These are phyloP conservation scores for Periophthalmodon schlosseri DNA, from an alignment of 2,113 vertebrate genomes.

Conservation along the genomic window DNA sequence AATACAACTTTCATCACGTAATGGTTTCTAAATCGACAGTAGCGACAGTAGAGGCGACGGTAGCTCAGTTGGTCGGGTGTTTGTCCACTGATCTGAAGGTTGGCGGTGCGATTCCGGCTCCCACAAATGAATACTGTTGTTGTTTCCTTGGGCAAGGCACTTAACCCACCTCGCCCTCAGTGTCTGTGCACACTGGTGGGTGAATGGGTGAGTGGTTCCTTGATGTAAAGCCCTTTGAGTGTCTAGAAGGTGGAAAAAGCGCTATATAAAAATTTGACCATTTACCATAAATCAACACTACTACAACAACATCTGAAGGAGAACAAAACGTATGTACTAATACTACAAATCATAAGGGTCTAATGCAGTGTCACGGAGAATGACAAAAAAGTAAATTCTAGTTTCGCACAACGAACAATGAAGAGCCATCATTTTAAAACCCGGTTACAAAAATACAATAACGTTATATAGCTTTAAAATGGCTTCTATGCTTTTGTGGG, in stretches of 20 bases:
- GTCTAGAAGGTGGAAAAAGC: too few relatives aligned
- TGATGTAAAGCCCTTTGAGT: too few relatives aligned
- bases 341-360: background rate
- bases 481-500: constrained; percentile 32
- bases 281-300: background rate
- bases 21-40: background rate
- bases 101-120: too few relatives aligned
- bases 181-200: too few relatives aligned
- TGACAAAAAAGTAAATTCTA: constrained; percentile 3
- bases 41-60: too few relatives aligned
- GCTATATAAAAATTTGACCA: too few relatives aligned
- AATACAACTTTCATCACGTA: constrained; percentile 45
- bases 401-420: background rate
- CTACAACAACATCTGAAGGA: background rate
- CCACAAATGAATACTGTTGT: too few relatives aligned
- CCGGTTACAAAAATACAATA: constrained; percentile 26
- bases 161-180: too few relatives aligned
- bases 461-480: constrained; percentile 42
- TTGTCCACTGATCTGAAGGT: too few relatives aligned
- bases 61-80: too few relatives aligned
- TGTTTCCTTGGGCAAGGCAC: too few relatives aligned
- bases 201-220: too few relatives aligned
- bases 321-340: background rate
- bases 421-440: background rate
- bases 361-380: constrained; percentile 1